Evolutionary conservation across 2,888 invertebrate genomes (phyloP), one percentile per base, ranked within the genome.

Genomic region (Aphodius granarius): DNA sequence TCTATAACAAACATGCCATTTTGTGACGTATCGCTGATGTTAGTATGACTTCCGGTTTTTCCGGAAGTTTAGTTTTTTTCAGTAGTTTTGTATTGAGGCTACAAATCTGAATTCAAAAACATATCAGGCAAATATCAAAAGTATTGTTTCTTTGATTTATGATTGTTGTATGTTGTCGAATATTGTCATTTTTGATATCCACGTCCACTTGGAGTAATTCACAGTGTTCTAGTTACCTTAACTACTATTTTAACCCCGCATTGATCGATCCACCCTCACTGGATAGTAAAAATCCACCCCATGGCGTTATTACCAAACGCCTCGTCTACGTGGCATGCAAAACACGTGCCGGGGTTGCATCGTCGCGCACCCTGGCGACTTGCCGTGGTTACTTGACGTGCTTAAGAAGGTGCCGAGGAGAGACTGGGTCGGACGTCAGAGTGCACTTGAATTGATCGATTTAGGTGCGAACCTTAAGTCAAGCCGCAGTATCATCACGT

Each of bases 391-490:
- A 20, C 68, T 15, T 21, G 22, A 19, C 22, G 19, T 22, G 68
- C 20, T 22, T 68, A 68, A 68, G 68, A 68, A 68, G 68, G 68
- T 20, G 68, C 20, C n/a, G 16, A 21, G n/a, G n/a, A 2, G 19
- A 20, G 43, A 43, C 43, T n/a, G n/a, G n/a, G 43, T 9, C 13
- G 43, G 43, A 43, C 43, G 43, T 66, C 66, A n/a, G 19, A 22
- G 68, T 15, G 68, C 20, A 68, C 68, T 68, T 68, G 68, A 68
- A n/a, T 21, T 20, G 20, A 68, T 68, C 68, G 68, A 68, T 68
- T 68, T 68, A 68, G 22, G 20, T 13, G 43, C 68, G 21, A n/a
- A 20, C 20, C 68, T 68, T 68, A 68, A 68, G 19, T 68, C 68
- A n/a, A 21, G n/a, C 68, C 68, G 22, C 68, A 22, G 20, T 22